phyloP scores from a whole-genome alignment of 1,140 invertebrate species.

The Drosophila repleta region DNA sequence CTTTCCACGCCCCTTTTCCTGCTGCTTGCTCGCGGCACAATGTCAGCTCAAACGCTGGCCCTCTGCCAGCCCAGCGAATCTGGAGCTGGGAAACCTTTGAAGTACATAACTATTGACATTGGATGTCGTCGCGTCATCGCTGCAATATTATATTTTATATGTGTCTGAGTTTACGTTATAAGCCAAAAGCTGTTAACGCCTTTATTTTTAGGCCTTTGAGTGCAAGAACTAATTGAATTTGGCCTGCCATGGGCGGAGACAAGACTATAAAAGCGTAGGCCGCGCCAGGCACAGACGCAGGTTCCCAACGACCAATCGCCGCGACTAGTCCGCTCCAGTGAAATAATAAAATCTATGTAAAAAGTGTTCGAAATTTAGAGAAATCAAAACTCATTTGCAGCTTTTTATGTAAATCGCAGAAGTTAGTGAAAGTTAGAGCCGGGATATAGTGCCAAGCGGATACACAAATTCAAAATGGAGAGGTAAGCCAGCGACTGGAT shows the following conservation, averaged over 20 bases:
- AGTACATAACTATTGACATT: constrained; percentile 76
- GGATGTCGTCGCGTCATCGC: constrained; percentile 33
- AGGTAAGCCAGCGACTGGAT: constrained; percentile 50
- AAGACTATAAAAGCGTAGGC: constrained; percentile 68
- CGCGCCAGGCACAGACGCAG: constrained; percentile 54
- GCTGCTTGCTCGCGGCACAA: constrained; percentile 41
- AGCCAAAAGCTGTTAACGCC: constrained; percentile 66
- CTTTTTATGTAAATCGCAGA: constrained; percentile 71
- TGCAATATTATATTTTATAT: constrained; percentile 34
- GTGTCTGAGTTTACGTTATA: constrained; percentile 57
- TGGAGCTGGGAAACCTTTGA: constrained; percentile 61
- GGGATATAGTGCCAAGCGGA: constrained; percentile 61
- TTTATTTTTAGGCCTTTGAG: constrained; percentile 65
- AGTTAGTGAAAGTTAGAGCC: constrained; percentile 51
- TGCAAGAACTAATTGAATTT: constrained; percentile 71
- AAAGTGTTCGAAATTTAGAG: constrained; percentile 70
- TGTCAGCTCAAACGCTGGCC: constrained; percentile 41
- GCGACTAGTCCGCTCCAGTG: constrained; percentile 82
- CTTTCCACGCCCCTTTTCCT: constrained; percentile 38
- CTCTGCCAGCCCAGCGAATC: not conserved
- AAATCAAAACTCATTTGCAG: constrained; percentile 53
- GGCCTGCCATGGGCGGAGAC: not conserved
- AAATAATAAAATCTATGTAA: constrained; percentile 72
- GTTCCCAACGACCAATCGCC: constrained; percentile 76
- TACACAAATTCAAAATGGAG: constrained; percentile 63